A percentile compares a stretch with the other conserved stretches of the same genome.
phyloP scores from a whole-genome alignment of 2,888 invertebrate species.

The Leucania comma region DNA sequence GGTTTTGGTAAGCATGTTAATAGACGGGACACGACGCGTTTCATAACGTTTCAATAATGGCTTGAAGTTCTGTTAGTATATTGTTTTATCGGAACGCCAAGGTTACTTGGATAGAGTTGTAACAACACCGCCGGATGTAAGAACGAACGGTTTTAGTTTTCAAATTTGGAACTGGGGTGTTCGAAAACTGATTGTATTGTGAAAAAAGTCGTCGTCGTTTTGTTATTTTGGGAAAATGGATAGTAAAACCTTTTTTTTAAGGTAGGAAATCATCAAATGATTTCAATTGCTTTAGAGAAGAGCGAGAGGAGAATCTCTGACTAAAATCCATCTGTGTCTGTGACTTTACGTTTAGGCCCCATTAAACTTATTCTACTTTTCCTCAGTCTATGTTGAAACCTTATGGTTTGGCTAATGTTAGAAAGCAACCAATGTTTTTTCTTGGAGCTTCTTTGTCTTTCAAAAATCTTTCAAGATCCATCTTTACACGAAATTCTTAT shows the following conservation, averaged over 20 bases:
- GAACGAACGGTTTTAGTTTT: neutral
- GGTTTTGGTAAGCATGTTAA: conserved; percentile 74
- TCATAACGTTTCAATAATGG: conserved; percentile 76
- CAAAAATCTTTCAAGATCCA: neutral
- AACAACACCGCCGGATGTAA: conserved; percentile 5
- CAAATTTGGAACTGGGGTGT: neutral
- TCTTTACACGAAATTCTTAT: neutral
- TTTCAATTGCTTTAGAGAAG: no score
- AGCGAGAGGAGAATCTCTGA: no score
- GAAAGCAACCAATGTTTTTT: neutral
- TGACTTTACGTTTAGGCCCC: no score
- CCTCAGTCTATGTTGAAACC: no score
- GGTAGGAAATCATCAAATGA: no score
- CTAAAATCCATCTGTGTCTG: no score
- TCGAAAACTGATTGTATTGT: neutral
- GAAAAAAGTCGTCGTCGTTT: neutral
- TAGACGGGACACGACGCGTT: conserved; percentile 71
- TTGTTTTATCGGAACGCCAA: conserved; percentile 61
- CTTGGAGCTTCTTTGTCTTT: neutral
- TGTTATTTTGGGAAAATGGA: neutral
- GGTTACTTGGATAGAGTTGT: conserved; percentile 44
- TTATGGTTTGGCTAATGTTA: no score
- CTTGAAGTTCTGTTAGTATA: conserved; percentile 54
- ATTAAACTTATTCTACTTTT: no score
- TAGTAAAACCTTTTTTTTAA: no score